Conservation (phyloP, 2,888 invertebrate species). For the Odiellus spinosus region DNA sequence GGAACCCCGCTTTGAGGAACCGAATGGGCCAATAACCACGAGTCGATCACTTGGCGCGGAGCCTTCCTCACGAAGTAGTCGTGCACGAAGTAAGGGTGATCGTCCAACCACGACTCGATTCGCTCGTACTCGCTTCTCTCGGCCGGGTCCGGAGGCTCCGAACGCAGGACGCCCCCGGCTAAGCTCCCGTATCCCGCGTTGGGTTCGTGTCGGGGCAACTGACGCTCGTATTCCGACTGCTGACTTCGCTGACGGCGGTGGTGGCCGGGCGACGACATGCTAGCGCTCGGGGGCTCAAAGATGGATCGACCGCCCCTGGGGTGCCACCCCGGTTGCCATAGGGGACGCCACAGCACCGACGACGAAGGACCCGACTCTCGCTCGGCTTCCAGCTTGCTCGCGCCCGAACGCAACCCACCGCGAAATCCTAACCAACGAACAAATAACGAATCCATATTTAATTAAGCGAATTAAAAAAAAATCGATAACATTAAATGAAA, state of each 20-base stretch:
- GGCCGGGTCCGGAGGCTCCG: neutral
- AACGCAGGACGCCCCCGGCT: neutral
- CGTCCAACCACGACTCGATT: constrained; percentile 90
- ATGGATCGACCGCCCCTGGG: constrained; percentile 6
- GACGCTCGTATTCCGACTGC: too few species aligned
- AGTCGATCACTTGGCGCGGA: constrained; percentile 77
- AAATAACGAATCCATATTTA: too few species aligned
- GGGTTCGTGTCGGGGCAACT: too few species aligned
- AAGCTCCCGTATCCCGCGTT: neutral
- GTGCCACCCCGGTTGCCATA: constrained; percentile 20
- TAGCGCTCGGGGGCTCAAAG: constrained; percentile 1
- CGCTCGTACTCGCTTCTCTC: constrained; percentile 15
- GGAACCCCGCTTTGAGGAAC: constrained; percentile 24
- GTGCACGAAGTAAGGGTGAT: constrained; percentile 86
- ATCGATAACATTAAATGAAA: too few species aligned
- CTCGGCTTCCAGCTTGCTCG: neutral
- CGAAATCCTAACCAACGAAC: too few species aligned
- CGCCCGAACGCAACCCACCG: neutral
- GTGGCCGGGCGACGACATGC: too few species aligned
- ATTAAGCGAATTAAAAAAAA: too few species aligned
- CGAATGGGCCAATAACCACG: constrained; percentile 70
- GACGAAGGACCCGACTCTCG: neutral
- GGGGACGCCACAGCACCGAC: constrained; percentile 15
- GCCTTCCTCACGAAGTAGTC: constrained; percentile 91
- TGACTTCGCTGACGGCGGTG: too few species aligned